These are phyloP conservation scores for Flexamia atlantica DNA, from an alignment of 2,888 invertebrate genomes.

Conservation along the genomic window DNA sequence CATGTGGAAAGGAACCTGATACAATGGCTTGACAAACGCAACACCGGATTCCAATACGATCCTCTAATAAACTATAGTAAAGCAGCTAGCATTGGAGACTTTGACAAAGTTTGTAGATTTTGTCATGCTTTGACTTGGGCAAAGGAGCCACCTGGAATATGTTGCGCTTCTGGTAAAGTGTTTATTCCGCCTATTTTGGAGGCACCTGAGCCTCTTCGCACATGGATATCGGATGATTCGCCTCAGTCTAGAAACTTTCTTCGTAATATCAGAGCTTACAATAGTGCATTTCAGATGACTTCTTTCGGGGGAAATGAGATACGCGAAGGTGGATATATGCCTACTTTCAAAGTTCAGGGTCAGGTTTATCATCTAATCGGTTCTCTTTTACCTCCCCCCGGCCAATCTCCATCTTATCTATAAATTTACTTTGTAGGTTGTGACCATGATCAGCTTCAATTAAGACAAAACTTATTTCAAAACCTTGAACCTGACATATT, in stretches of 20 bases:
- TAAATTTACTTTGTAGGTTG: neutral
- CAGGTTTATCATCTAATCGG: neutral
- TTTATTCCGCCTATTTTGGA: neutral
- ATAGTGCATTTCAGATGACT: neutral
- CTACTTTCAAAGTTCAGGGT: slow-evolving; percentile 12
- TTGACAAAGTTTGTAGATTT: neutral
- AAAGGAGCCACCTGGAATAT: slow-evolving; percentile 8
- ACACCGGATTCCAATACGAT: neutral
- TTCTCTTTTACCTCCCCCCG: neutral
- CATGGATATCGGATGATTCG: neutral
- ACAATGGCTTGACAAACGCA: neutral
- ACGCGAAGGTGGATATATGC: neutral
- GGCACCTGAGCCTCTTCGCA: neutral
- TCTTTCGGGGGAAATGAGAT: slow-evolving; percentile 1
- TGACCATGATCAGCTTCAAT: neutral
- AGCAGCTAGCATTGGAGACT: neutral
- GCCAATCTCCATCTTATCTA: neutral
- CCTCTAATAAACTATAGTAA: neutral
- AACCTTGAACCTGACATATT: neutral
- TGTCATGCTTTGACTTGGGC: slow-evolving; percentile 11
- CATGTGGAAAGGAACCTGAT: neutral
- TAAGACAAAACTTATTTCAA: neutral
- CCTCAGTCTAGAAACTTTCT: neutral
- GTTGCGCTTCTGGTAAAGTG: slow-evolving; percentile 25
- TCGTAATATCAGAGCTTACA: slow-evolving; percentile 2